Conservation (phyloP, 2,888 invertebrate species). For the Leptinotarsa peninsularis region DNA sequence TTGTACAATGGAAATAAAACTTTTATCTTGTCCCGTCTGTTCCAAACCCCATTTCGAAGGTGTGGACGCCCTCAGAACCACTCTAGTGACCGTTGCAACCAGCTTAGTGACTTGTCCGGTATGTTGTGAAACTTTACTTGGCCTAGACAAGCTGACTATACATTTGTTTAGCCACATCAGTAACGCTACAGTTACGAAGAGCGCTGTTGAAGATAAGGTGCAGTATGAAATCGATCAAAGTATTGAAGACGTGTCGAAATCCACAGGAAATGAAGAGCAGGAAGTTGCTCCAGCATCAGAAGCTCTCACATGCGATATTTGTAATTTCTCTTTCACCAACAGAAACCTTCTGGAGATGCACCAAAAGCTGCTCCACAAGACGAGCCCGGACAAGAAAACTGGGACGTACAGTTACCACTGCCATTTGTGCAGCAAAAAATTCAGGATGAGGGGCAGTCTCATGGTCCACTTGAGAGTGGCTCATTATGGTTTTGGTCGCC, state of each 20-base stretch:
- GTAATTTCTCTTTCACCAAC: slow-evolving; percentile 79
- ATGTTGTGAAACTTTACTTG: slow-evolving; percentile 79
- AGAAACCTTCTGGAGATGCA: slow-evolving; percentile 79
- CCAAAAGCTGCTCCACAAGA: slow-evolving; percentile 76
- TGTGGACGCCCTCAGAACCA: slow-evolving; percentile 77
- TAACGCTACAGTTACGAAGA: slow-evolving; percentile 15
- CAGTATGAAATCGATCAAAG: slow-evolving; percentile 54
- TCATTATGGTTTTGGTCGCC: slow-evolving; percentile 72
- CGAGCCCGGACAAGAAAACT: slow-evolving; percentile 59
- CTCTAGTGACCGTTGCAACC: slow-evolving; percentile 81
- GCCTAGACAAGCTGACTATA: slow-evolving; percentile 85
- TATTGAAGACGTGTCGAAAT: slow-evolving; percentile 45
- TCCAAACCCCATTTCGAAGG: slow-evolving; percentile 79
- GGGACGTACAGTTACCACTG: slow-evolving; percentile 72
- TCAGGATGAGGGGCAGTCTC: slow-evolving; percentile 84
- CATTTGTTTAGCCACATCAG: slow-evolving; percentile 75
- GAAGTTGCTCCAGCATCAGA: slow-evolving; percentile 16
- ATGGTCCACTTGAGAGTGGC: slow-evolving; percentile 83
- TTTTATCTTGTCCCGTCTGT: slow-evolving; percentile 82
- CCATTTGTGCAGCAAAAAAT: slow-evolving; percentile 82
- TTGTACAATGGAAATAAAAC: slow-evolving; percentile 52
- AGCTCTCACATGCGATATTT: slow-evolving; percentile 73
- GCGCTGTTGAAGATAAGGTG: slow-evolving; percentile 26
- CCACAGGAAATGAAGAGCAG: not conserved
- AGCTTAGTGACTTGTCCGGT: slow-evolving; percentile 82